phyloP scores from a whole-genome alignment of 2,888 invertebrate species.

The Timandra comae region DNA sequence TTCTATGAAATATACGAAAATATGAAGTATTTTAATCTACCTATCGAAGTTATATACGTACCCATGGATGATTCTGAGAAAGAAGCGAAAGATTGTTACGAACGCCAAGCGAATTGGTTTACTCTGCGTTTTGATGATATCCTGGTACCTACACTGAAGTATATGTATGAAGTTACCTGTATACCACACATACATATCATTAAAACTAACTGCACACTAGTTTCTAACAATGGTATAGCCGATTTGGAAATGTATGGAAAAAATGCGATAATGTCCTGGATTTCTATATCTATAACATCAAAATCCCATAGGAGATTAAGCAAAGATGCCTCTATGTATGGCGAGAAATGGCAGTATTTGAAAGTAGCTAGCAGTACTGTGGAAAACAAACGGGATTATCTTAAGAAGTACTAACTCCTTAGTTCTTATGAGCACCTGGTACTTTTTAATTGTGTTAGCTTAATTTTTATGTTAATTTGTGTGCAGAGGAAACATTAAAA shows the following conservation, averaged over 20 bases:
- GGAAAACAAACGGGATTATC: slow-evolving; percentile 24
- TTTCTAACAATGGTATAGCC: slow-evolving; percentile 44
- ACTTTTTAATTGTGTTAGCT: slow-evolving; percentile 15
- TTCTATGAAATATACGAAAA: slow-evolving; percentile 58
- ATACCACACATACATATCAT: slow-evolving; percentile 48
- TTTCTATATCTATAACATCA: slow-evolving; percentile 29
- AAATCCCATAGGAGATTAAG: slow-evolving; percentile 34
- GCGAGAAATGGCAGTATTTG: slow-evolving; percentile 41
- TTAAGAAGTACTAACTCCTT: slow-evolving; percentile 27
- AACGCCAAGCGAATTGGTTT: slow-evolving; percentile 65
- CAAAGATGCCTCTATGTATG: slow-evolving; percentile 44
- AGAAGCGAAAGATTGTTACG: slow-evolving; percentile 34
- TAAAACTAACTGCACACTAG: slow-evolving; percentile 39
- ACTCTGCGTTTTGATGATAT: slow-evolving; percentile 45
- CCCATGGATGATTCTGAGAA: slow-evolving; percentile 47
- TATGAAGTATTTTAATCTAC: slow-evolving; percentile 45
- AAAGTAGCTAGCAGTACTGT: slow-evolving; percentile 38
- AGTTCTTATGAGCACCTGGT: slow-evolving; percentile 14
- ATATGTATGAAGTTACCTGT: slow-evolving; percentile 45
- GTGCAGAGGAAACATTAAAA: neutral
- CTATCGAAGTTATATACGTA: slow-evolving; percentile 58
- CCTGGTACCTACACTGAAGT: slow-evolving; percentile 38
- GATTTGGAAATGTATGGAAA: slow-evolving; percentile 55
- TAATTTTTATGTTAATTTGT: too few relatives aligned
- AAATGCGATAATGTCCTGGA: slow-evolving; percentile 58